Evolutionary conservation across 2,113 vertebrate species (phyloP).

Genomic region (Pithys albifrons): DNA sequence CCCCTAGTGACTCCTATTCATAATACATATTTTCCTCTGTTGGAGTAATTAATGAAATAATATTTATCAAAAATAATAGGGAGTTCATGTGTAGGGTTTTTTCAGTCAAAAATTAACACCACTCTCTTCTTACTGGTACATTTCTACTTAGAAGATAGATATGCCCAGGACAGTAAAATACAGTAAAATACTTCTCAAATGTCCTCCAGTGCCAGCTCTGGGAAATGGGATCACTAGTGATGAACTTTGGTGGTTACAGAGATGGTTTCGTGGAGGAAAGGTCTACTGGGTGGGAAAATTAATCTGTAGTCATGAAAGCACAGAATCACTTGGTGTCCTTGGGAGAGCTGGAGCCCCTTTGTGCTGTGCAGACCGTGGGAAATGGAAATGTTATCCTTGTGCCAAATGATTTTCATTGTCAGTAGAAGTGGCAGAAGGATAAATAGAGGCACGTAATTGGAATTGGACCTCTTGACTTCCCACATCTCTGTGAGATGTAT

Average conservation of each 20-base stretch:
- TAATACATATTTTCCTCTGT: not conserved
- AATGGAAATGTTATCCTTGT: not conserved
- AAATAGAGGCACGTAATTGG: not conserved
- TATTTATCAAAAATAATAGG: not conserved
- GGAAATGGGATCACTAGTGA: not conserved
- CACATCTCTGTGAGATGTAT: not conserved
- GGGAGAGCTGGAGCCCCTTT: not conserved
- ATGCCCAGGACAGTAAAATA: not conserved
- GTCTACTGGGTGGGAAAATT: not conserved
- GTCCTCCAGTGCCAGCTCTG: not conserved
- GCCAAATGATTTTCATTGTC: not conserved
- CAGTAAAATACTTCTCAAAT: not conserved
- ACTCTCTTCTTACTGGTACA: not conserved
- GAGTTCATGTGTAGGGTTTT: not conserved
- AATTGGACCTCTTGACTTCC: not conserved
- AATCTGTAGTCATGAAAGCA: not conserved
- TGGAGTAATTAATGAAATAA: constrained; percentile 13
- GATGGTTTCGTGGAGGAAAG: not conserved
- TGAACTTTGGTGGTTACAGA: not conserved
- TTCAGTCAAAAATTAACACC: not conserved
- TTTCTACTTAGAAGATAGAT: not conserved
- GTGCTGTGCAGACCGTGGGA: not conserved
- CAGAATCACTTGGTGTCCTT: not conserved
- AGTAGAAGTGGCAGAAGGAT: not conserved
- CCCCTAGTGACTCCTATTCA: not conserved